Base-by-base conservation (phyloP, 1,140 invertebrate genomes). In the Drosophila pandora region DNA sequence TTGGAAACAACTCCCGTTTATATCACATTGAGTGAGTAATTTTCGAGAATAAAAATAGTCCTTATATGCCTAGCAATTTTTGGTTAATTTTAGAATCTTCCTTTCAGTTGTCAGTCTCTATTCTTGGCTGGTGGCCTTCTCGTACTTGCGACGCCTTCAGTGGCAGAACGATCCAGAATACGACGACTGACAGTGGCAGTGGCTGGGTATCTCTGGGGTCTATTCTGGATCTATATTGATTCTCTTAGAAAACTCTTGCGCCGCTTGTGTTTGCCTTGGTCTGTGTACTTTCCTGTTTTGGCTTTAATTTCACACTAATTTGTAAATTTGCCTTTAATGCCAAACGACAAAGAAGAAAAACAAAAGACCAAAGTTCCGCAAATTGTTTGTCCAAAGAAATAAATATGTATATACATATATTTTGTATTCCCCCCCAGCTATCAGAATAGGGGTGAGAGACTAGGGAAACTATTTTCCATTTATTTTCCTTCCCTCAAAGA, bases 271-370 rank as follows among this genome's bases (percentile, higher is more conserved):
- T 56, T 60, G 32, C 12, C 47, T 62, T 25, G 41, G 13, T 47
- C 49, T 79, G 48, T 70, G 61, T 73, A 52, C 60, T 70, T 53
- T 60, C 50, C 28, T 5, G 12, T 48, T 68, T 72, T 73, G 59
- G 62, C 53, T 50, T 55, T 87, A 85, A 85, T 85, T 85, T 82
- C 82, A 76, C 82, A 88, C 82, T 82, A 87, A 85, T 85, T 85
- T 82, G 74, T 85, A 87, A 78, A 85, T 87, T 85, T 71, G 77
- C 57, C 80, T 78, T 82, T 87, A 88, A 82, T 85, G 74, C 52
- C 83, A 78, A 81, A 77, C 69, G 45, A 65, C 76, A 30, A 65
- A 59, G 23, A 68, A 76, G n/a, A 37, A 13, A 37, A 68, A 58
- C 54, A 49, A 70, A 70, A 70, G 67, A 69, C 63, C 67, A 69